Percentiles rank a stretch among this genome's conserved stretches.
Conservation (phyloP, 2,888 invertebrate genomes). For the Limulus polyphemus region DNA sequence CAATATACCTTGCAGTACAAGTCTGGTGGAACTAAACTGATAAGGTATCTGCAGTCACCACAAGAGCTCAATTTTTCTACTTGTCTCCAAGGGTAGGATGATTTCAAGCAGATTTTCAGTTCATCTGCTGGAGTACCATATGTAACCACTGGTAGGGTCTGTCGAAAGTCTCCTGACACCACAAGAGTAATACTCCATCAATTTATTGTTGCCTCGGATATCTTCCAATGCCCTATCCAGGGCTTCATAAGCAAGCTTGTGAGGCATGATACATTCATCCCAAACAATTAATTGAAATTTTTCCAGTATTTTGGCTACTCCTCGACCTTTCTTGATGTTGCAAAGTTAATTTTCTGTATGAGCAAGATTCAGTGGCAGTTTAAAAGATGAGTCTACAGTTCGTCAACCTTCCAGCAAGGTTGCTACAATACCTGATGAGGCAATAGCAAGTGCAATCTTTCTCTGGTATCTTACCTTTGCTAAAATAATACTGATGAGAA, state of each 20-base stretch:
- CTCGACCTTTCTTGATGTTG: conserved; percentile 2
- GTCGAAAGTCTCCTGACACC: conserved; percentile 20
- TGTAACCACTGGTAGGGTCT: conserved; percentile 17
- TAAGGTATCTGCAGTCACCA: conserved; percentile 6
- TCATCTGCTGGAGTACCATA: conserved; percentile 12
- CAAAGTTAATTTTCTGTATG: no score
- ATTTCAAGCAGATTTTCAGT: conserved; percentile 21
- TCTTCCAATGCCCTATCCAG: conserved; percentile 19
- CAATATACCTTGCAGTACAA: neutral
- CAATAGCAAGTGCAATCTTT: no score
- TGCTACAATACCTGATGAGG: no score
- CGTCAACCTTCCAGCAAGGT: no score
- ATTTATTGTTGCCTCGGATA: conserved; percentile 7
- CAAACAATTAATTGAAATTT: conserved; percentile 15
- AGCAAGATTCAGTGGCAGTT: no score
- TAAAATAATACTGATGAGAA: no score
- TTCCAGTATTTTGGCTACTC: conserved; percentile 6
- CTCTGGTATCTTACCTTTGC: no score
- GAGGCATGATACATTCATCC: conserved; percentile 18
- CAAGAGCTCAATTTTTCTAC: neutral
- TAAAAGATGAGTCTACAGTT: no score
- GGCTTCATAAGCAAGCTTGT: conserved; percentile 12
- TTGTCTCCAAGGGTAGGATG: conserved; percentile 11
- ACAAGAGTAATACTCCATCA: conserved; percentile 7
- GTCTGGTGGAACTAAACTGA: no score